These are phyloP conservation scores for Caenorhabditis brenneri DNA, from an alignment of 1,140 invertebrate genomes.

Conservation along the genomic window DNA sequence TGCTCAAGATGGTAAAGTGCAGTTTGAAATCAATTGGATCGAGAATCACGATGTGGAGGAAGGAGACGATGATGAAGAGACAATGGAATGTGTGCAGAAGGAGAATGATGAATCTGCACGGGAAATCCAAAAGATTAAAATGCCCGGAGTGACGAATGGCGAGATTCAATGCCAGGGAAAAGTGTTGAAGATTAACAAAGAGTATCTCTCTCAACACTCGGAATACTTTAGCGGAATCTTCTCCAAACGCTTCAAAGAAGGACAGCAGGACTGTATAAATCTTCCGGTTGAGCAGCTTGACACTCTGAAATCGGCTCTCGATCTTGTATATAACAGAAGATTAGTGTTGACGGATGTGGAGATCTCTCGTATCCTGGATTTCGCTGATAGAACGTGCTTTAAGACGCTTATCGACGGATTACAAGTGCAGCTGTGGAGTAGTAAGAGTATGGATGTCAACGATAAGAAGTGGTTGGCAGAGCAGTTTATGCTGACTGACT, in stretches of 20 bases:
- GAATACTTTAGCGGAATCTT: constrained; percentile 5
- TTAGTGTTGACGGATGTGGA: background rate
- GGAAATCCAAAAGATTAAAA: background rate
- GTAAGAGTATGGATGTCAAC: background rate
- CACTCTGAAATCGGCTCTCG: background rate
- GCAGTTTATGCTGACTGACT: constrained; percentile 24
- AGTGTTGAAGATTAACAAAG: background rate
- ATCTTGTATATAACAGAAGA: background rate
- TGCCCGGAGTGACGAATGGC: background rate
- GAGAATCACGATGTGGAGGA: background rate
- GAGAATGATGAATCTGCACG: background rate
- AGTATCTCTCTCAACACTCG: background rate
- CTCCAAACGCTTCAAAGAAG: background rate
- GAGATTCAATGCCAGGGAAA: background rate
- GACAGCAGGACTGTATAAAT: background rate
- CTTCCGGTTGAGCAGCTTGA: background rate
- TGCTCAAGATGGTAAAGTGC: background rate
- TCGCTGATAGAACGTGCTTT: background rate
- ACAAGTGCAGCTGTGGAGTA: background rate
- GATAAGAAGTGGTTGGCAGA: constrained; percentile 20
- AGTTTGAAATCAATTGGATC: background rate
- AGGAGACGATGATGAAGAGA: background rate
- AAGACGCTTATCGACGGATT: background rate
- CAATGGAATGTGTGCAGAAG: background rate
- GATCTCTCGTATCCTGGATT: background rate